Conservation (phyloP, 2,113 vertebrate genomes). For the Vulpes ferrilata region DNA sequence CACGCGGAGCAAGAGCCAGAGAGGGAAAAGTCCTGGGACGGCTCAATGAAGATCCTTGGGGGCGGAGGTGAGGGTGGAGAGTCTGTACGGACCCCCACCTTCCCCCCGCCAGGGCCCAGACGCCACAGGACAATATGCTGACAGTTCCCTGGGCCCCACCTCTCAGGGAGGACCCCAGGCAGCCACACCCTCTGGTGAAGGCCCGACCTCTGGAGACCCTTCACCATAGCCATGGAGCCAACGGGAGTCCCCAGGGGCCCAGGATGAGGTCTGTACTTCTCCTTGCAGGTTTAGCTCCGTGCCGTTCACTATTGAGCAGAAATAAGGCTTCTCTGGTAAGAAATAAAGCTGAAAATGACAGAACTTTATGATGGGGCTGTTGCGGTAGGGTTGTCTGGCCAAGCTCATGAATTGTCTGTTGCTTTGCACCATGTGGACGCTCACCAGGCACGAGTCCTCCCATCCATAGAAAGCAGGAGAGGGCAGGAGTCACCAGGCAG, state of each 20-base stretch:
- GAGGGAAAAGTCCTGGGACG: background rate
- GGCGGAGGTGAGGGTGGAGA: fast-evolving
- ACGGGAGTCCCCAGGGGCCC: background rate
- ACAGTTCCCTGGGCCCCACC: background rate
- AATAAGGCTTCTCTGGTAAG: background rate
- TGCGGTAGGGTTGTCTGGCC: background rate
- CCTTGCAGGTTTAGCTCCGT: background rate
- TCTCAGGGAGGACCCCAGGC: background rate
- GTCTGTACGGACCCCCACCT: background rate
- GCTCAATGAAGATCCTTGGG: background rate
- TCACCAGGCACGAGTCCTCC: background rate
- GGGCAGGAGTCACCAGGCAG: no score
- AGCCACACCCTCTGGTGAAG: background rate
- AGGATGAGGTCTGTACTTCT: background rate
- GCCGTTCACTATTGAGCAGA: background rate
- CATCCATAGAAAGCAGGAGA: background rate
- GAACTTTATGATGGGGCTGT: background rate
- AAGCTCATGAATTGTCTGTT: background rate
- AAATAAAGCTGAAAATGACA: background rate
- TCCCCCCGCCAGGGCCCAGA: background rate
- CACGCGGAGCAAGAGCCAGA: background rate
- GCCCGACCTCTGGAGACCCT: background rate
- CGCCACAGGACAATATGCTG: background rate
- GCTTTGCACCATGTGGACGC: background rate
- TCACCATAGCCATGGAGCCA: background rate